phyloP scores from a whole-genome alignment of 2,888 invertebrate genomes.

The Aphrophora alni region DNA sequence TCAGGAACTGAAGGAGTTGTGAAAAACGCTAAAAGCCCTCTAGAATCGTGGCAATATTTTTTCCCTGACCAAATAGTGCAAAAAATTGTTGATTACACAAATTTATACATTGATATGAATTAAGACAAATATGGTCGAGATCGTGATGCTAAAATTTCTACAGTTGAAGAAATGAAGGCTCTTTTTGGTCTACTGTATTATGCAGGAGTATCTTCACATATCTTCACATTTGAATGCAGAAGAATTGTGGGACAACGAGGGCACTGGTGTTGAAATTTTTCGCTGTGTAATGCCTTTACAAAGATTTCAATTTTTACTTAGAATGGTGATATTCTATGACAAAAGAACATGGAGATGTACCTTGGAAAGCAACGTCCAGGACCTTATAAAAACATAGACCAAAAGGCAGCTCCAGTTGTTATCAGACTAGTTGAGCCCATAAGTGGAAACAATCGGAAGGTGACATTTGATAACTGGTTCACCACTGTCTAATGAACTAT shows the following conservation, averaged over 20 bases:
- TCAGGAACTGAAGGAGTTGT: neutral
- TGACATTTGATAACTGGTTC: too few relatives aligned
- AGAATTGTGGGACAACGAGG: neutral
- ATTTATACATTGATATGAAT: neutral
- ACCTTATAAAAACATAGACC: too few relatives aligned
- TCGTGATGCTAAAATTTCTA: neutral
- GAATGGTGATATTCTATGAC: neutral
- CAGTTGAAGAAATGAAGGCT: neutral
- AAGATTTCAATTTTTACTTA: neutral
- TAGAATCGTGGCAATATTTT: neutral
- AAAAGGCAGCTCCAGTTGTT: too few relatives aligned
- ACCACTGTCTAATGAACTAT: too few relatives aligned
- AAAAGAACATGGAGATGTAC: neutral
- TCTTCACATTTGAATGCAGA: neutral
- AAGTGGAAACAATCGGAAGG: too few relatives aligned
- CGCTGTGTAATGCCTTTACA: neutral
- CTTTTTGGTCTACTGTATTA: neutral
- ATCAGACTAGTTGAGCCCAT: too few relatives aligned
- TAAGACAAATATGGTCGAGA: neutral
- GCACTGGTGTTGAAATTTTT: neutral
- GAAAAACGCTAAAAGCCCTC: neutral
- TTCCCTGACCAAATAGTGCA: neutral
- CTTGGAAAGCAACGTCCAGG: too few relatives aligned
- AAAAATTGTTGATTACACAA: neutral
- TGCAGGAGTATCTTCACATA: neutral